Evolutionary conservation across 1,140 invertebrate species (phyloP).

Genomic region (Drosophila ambigua): DNA sequence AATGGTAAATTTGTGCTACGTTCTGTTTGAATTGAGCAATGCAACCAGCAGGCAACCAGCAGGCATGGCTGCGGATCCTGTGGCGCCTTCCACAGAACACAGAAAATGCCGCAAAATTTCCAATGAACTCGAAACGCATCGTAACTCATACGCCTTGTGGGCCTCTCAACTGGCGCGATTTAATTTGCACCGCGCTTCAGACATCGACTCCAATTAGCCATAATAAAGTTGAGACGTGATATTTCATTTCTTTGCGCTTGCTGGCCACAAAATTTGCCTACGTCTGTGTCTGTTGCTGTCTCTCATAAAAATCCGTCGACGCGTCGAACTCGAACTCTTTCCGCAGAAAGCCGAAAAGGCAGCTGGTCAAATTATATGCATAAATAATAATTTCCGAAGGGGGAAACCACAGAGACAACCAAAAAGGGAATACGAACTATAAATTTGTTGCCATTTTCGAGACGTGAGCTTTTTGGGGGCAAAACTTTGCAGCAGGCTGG

Average conservation of each 20-base stretch:
- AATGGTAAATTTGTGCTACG: slow-evolving; percentile 77
- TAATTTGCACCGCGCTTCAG: slow-evolving; percentile 54
- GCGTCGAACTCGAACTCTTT: slow-evolving; percentile 29
- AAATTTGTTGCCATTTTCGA: slow-evolving; percentile 60
- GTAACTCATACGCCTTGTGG: slow-evolving; percentile 78
- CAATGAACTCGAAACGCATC: slow-evolving; percentile 54
- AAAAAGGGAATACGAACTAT: slow-evolving; percentile 63
- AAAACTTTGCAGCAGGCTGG: slow-evolving; percentile 12
- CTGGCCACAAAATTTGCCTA: slow-evolving; percentile 70
- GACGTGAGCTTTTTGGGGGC: slow-evolving; percentile 50
- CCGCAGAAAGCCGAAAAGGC: slow-evolving; percentile 57
- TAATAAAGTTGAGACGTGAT: slow-evolving; percentile 82
- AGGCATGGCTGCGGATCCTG: slow-evolving; percentile 4
- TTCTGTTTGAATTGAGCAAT: slow-evolving; percentile 58
- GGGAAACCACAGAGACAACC: slow-evolving; percentile 30
- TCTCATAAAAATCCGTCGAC: slow-evolving; percentile 37
- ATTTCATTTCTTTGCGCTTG: slow-evolving; percentile 63
- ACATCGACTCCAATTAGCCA: slow-evolving; percentile 71
- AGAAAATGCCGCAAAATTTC: slow-evolving; percentile 43
- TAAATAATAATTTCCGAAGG: slow-evolving; percentile 79
- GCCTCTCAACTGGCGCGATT: slow-evolving; percentile 40
- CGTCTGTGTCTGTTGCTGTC: slow-evolving; percentile 13
- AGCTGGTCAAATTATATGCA: slow-evolving; percentile 80
- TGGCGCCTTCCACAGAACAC: slow-evolving; percentile 60
- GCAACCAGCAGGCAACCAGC: background rate